Conservation (phyloP, 2,113 vertebrate species). For the Ptychochromis oligacanthus region DNA sequence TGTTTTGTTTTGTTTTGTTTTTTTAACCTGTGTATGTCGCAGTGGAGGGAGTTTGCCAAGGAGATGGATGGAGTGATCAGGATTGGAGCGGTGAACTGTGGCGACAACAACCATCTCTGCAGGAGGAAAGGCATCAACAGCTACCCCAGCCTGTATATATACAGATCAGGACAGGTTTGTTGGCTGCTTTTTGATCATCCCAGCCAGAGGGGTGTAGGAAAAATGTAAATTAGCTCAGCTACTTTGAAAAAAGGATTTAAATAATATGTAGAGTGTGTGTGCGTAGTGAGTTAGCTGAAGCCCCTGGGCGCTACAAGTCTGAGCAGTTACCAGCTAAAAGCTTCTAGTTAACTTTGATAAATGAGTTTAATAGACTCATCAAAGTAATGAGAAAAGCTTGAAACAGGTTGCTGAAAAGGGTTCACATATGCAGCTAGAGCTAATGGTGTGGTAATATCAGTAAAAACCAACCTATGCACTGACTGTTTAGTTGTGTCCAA, state of each 20-base stretch:
- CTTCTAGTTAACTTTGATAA: neutral
- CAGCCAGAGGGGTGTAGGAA: neutral
- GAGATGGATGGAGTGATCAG: conserved; percentile 95
- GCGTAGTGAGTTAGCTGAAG: neutral
- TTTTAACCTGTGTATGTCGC: neutral
- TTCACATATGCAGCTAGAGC: too few species aligned
- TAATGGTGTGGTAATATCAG: too few species aligned
- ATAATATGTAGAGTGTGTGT: neutral
- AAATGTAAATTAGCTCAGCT: neutral
- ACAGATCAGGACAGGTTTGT: conserved; percentile 86
- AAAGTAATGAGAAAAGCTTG: neutral
- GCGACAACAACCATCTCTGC: conserved; percentile 93
- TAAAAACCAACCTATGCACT: too few species aligned
- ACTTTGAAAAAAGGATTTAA: neutral
- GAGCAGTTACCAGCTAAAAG: neutral
- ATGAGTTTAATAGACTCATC: neutral
- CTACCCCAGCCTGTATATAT: conserved; percentile 93
- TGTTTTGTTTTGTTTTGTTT: too few species aligned
- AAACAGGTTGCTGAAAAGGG: too few species aligned
- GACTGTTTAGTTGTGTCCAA: too few species aligned
- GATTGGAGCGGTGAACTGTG: conserved; percentile 97
- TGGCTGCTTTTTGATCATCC: neutral
- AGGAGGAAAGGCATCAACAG: conserved; percentile 92
- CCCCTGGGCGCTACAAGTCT: neutral
- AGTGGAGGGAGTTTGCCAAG: conserved; percentile 98